These are phyloP conservation scores for Nasonia giraulti DNA, from an alignment of 1,140 invertebrate genomes.

Conservation along the genomic window DNA sequence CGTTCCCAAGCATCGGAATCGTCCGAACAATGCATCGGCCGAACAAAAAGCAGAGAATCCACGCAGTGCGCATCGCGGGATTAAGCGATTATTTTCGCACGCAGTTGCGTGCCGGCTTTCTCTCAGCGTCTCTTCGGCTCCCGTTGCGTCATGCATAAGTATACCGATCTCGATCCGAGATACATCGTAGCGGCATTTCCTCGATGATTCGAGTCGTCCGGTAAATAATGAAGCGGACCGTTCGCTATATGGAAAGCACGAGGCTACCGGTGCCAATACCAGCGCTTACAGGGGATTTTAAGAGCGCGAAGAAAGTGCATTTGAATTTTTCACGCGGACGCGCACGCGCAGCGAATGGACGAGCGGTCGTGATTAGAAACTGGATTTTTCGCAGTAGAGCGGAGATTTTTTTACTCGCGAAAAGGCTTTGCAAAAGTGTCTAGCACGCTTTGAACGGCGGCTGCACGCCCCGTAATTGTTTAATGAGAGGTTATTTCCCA, in stretches of 20 bases:
- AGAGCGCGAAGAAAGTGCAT: conserved; percentile 29
- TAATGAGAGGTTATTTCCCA: neutral
- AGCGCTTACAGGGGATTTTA: neutral
- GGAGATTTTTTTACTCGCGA: neutral
- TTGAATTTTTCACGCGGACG: conserved; percentile 19
- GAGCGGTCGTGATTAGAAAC: neutral
- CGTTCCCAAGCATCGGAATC: no score
- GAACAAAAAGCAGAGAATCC: neutral
- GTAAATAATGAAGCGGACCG: conserved; percentile 9
- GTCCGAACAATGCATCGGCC: no score
- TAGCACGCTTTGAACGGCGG: neutral
- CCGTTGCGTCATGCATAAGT: neutral
- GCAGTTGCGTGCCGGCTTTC: conserved; percentile 20
- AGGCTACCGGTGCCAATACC: neutral
- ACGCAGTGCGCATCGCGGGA: neutral
- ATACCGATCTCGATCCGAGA: neutral
- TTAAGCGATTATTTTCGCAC: conserved; percentile 47
- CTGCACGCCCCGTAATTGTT: neutral
- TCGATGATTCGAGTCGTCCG: neutral
- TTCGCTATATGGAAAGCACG: conserved; percentile 6
- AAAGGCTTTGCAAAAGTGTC: neutral
- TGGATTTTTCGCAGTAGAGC: neutral
- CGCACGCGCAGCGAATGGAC: neutral
- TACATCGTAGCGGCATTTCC: neutral
- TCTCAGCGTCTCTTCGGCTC: neutral